Conservation (phyloP, 2,797 vertebrate genomes). For the Silurus lanzhouensis region DNA sequence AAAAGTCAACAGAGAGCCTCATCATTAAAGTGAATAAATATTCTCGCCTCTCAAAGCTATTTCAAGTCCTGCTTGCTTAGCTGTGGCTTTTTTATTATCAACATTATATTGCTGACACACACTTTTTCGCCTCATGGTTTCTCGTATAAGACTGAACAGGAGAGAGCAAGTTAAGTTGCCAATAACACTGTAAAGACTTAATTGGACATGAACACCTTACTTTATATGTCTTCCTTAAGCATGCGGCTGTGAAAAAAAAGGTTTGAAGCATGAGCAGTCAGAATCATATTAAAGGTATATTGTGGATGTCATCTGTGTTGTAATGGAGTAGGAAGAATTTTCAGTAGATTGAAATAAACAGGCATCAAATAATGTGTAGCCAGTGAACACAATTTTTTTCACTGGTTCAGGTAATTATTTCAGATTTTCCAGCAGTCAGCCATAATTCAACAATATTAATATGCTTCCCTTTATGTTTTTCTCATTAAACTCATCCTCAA, state of each 20-base stretch:
- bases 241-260: background rate
- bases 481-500: background rate
- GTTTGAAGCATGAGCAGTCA: background rate
- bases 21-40: constrained; percentile 84
- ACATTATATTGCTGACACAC: constrained; percentile 75
- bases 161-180: constrained; percentile 62
- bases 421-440: background rate
- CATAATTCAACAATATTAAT: background rate
- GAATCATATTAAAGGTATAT: constrained; percentile 7
- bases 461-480: background rate
- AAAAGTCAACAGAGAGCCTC: constrained; percentile 79
- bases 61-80: constrained; percentile 67
- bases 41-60: constrained; percentile 75
- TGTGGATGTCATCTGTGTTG: background rate
- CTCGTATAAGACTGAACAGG: constrained; percentile 66
- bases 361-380: background rate
- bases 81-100: constrained; percentile 73
- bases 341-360: background rate
- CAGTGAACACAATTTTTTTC: background rate
- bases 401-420: background rate
- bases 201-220: constrained; percentile 71
- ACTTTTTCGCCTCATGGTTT: constrained; percentile 60
- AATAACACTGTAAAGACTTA: constrained; percentile 70
- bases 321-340: background rate
- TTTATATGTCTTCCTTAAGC: constrained; percentile 24